Evolutionary conservation across 2,113 vertebrate species (phyloP), one percentile per base, ranked within the genome.

Genomic region (Ciconia stormi): DNA sequence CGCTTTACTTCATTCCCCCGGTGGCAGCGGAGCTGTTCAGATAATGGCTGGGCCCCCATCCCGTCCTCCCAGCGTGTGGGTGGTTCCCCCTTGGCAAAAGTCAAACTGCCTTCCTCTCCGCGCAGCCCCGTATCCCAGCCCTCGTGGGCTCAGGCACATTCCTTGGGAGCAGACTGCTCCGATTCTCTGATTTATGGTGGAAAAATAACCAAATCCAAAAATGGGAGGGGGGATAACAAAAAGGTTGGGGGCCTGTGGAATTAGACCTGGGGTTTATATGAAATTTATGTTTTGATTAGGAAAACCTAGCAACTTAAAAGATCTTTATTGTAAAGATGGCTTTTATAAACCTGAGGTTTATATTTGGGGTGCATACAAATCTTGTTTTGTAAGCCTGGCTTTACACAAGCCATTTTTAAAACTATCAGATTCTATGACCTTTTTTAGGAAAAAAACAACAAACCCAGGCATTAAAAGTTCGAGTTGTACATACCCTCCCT

Each of bases 81-180:
- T 93, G 94, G 89, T 20, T 96, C 77, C 49, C 59, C 72, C 73
- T 79, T 67, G 70, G 87, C 72, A 72, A 63, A 73, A 78, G 79
- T n/a, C 56, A 32, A 38, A 32, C 15, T 0, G 8, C 56, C n/a
- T 65, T 38, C 47, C 69, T 67, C 52, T 66, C 67, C 0, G 0
- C 0, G 1, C 53, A 27, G 50, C 84, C 65, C 69, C 4, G 0
- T 34, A 47, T 90, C 65, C 73, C 66, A 55, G 76, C 81, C 38
- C n/a, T 71, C 16, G 2, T 26, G 67, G 40, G 40, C 73, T 76
- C 49, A 38, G 65, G 46, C 19, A 0, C 56, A 32, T 91, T 96
- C 53, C 84, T 82, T 1, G 0, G 27, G 56, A 85, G 69, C 3
- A 0, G 11, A 34, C 42, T 0, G 7, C 73, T 89, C 44, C 0